Evolutionary conservation across 2,888 invertebrate genomes (phyloP), one percentile per base, ranked within the genome.

Genomic region (Auanema freiburgensis): DNA sequence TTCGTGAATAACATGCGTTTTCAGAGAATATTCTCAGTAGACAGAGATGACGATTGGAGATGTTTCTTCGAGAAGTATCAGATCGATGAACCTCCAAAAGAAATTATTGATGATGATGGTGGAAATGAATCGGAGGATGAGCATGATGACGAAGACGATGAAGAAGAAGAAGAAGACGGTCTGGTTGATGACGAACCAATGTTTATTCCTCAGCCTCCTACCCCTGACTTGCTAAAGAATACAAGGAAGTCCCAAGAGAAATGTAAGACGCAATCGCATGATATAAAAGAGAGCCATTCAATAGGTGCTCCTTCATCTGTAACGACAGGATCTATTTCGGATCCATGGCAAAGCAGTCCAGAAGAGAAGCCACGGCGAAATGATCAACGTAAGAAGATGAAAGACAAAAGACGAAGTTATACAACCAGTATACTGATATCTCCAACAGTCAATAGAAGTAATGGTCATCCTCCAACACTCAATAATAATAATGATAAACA

Each of bases 401-500:
- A 66, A 43, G 77, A 74, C 23, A 79, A 79, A 52, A 65, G 78
- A 54, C 74, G 81, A 42, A 73, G 71, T 42, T 81, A 77, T 61
- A 81, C 81, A 12, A 81, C 81, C 2, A 77, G 77, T 16, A 81
- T 81, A 57, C 66, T 81, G 50, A 79, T 81, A 16, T 77, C 81
- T 24, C 80, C 80, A 10, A 21, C 24, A 6, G 21, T 52, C 4
- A 24, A 10, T 24, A 52, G 24, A 52, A 21, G 52, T 52, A 46
- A 33, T 33, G 33, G 33, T 33, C 33, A 33, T 33, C 33, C 33
- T 33, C 3, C 46, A 3, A 46, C 16, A 23, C 14, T 52, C 3
- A 18, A 52, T 23, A 18, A 52, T n/a, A n/a, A 52, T n/a, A 52
- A 52, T 12, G 46, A 25, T 4, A 46, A 14, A n/a, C 51, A 33